Base-by-base conservation (phyloP, 2,113 vertebrate genomes). In the Tangachromis dhanisi region DNA sequence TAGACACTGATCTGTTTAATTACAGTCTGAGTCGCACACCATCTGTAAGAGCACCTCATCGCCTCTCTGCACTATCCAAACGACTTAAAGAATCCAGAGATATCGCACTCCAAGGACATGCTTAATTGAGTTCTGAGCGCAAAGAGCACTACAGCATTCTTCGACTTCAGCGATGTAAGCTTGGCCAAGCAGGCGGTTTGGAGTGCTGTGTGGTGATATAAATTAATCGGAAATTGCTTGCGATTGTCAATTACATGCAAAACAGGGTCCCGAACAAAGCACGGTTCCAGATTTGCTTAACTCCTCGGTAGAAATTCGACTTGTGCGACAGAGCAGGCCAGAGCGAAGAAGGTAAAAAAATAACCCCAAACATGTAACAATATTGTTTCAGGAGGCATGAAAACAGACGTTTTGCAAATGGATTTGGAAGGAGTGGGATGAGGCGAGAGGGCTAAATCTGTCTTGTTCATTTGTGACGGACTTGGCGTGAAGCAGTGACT, bases 1-100 rank as follows among this genome's bases (percentile, higher is more conserved):
- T 94, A 93, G 92, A 92, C 93, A 63, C 95, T 95, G 95, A 95
- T 96, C 94, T 94, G 92, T 95, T 95, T 95, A 95, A 96, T 96
- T 96, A 96, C 93, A 92, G 85, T 85, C 91, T 89, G 93, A 95
- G 91, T 93, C 91, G 86, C 89, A 82, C 89, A 29, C 95, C 95
- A 96, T 96, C 95, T 96, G 95, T 93, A 93, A 91, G 89, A 93
- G 92, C 92, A 94, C 91, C 91, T 93, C 92, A 33, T 89, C 79
- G 78, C 83, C 91, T 84, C 91, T 55, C 90, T 59, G 90, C 91
- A 19, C 93, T 73, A 88, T 87, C 90, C 93, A 59, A 86, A 90
- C 84, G 93, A 93, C 92, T 94, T 92, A 87, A 94, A 95, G 92
- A 95, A 94, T 92, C 92, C 92, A 13, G 47, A 91, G 86, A 91